Evolutionary conservation across 2,888 invertebrate species (phyloP).

Genomic region (Eurytoma californica): DNA sequence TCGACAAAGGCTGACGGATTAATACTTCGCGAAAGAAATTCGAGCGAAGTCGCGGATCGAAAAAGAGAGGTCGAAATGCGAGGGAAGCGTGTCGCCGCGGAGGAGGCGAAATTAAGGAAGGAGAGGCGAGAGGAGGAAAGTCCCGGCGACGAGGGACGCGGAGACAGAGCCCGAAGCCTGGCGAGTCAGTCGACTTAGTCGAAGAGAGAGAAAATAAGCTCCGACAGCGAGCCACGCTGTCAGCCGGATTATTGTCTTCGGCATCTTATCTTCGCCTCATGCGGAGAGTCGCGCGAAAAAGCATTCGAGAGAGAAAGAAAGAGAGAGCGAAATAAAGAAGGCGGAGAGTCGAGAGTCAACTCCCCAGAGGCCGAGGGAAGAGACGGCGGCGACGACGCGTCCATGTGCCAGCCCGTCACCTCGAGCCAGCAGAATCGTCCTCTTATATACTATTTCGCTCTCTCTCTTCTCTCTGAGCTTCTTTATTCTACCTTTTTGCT

Average conservation of each 20-base stretch:
- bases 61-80: slow-evolving; percentile 8
- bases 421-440: slow-evolving; percentile 1
- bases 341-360: slow-evolving; percentile 39
- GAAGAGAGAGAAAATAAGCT: slow-evolving; percentile 66
- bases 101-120: slow-evolving; percentile 11
- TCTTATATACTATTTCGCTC: slow-evolving; percentile 35
- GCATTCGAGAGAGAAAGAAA: neutral
- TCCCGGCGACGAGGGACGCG: neutral
- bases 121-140: neutral
- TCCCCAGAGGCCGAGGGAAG: slow-evolving; percentile 32
- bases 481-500: neutral
- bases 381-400: slow-evolving; percentile 13
- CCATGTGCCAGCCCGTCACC: neutral
- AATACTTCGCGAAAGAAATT: slow-evolving; percentile 19
- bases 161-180: slow-evolving; percentile 1
- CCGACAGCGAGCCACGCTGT: slow-evolving; percentile 68
- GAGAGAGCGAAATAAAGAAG: slow-evolving; percentile 1
- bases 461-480: slow-evolving; percentile 36
- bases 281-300: slow-evolving; percentile 2
- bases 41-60: slow-evolving; percentile 2
- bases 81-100: slow-evolving; percentile 7
- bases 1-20: slow-evolving; percentile 15
- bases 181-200: slow-evolving; percentile 16
- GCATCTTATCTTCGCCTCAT: slow-evolving; percentile 69
- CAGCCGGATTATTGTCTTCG: slow-evolving; percentile 75